Percentiles rank a stretch among this genome's conserved stretches.
These are phyloP conservation scores for Tyrophagus putrescentiae DNA, from an alignment of 1,140 invertebrate species.

Conservation along the genomic window DNA sequence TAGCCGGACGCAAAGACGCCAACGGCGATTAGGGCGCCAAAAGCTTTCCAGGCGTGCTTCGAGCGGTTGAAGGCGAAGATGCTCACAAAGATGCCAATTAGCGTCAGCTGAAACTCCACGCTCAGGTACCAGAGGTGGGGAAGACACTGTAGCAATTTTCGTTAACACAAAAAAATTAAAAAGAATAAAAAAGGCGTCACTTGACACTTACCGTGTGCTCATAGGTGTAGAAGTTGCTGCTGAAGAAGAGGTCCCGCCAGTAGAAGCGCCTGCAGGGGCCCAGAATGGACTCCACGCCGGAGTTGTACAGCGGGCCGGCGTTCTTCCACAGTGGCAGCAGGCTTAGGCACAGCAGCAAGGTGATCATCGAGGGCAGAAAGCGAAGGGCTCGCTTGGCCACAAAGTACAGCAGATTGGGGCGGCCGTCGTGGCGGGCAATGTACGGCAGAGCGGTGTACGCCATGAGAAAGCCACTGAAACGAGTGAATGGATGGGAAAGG, in stretches of 20 bases:
- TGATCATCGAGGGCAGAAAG: slow-evolving; percentile 2
- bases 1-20: slow-evolving; percentile 16
- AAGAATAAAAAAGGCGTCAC: background rate
- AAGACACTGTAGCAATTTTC: slow-evolving; percentile 19
- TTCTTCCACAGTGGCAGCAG: slow-evolving; percentile 13
- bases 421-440: background rate
- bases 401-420: background rate
- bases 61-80: slow-evolving; percentile 9
- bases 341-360: background rate
- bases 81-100: slow-evolving; percentile 14
- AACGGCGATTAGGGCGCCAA: background rate
- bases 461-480: slow-evolving; percentile 18
- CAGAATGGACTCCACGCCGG: background rate
- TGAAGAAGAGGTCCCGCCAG: slow-evolving; percentile 5
- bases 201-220: slow-evolving; percentile 11
- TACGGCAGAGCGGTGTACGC: slow-evolving; percentile 2
- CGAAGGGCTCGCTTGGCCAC: slow-evolving; percentile 2
- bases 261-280: slow-evolving; percentile 1
- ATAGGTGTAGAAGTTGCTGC: background rate
- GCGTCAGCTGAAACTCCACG: slow-evolving; percentile 14
- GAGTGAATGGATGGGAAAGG: no score
- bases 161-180: background rate
- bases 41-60: background rate
- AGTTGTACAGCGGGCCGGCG: slow-evolving; percentile 16
- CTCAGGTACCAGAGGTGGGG: slow-evolving; percentile 21